Conservation (phyloP, 2,113 vertebrate genomes). For the Synchiropus splendidus region DNA sequence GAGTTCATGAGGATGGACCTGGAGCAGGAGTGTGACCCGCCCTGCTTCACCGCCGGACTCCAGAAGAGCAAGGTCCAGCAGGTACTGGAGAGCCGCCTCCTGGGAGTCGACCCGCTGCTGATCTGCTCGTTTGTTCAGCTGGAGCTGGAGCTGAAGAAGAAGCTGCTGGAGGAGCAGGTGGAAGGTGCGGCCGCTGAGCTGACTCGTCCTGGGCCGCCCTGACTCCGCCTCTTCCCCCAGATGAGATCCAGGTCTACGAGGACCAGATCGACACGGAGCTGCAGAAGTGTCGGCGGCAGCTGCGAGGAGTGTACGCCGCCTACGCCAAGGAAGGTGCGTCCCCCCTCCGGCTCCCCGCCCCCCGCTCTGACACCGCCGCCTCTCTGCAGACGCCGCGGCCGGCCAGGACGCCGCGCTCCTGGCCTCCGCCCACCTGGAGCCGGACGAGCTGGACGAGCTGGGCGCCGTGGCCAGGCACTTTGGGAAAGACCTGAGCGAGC, state of each 20-base stretch:
- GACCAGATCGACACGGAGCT: constrained; percentile 91
- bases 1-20: constrained; percentile 93
- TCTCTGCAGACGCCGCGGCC: constrained; percentile 45
- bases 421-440: constrained; percentile 50
- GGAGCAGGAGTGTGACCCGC: constrained; percentile 91
- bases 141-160: constrained; percentile 80
- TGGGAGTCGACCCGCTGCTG: not conserved
- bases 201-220: too few relatives aligned
- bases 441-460: constrained; percentile 64
- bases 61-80: constrained; percentile 74
- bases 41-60: constrained; percentile 82
- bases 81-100: constrained; percentile 56
- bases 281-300: constrained; percentile 77
- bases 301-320: constrained; percentile 77
- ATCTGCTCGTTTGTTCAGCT: constrained; percentile 59
- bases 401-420: constrained; percentile 48
- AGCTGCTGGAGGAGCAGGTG: constrained; percentile 82
- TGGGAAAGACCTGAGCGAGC: constrained; percentile 72
- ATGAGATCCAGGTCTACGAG: constrained; percentile 86
- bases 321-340: constrained; percentile 76
- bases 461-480: constrained; percentile 81
- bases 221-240: constrained; percentile 47
- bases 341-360: not conserved
- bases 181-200: constrained; percentile 72
- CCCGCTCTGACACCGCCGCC: not conserved